Evolutionary conservation across 2,113 vertebrate genomes (phyloP), one percentile per base, ranked within the genome.

Genomic region (Osmerus mordax): DNA sequence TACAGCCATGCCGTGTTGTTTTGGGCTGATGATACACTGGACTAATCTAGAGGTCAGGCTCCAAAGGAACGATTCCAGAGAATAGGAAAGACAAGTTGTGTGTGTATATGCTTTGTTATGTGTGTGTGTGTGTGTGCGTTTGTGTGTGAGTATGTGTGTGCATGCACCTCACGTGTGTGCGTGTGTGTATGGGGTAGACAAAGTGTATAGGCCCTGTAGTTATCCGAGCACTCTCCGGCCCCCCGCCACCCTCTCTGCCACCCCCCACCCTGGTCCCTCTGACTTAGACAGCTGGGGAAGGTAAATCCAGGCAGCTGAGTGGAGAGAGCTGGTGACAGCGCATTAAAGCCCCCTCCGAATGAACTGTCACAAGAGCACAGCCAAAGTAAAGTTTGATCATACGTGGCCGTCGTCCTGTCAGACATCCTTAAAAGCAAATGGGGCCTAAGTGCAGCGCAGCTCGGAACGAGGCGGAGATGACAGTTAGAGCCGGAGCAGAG

Each of bases 341-440:
- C 90, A 91, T 91, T 92, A 93, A 84, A 90, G 88, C 88, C 83
- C 88, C 88, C 88, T 88, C 88, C 87, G 84, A 89, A 88, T 88
- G 81, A 90, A 90, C 88, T 91, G 91, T 90, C 91, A 93, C 86
- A 82, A 88, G 87, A 76, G 88, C 84, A 83, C 75, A 81, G 83
- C 74, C 83, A 88, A 87, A 89, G 90, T 84, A 88, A 87, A 89
- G 89, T 91, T 88, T 91, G 89, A 90, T 90, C 88, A 89, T 85
- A 90, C 75, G 89, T 85, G 84, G 83, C 86, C 90, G 85, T 87
- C 84, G 84, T 88, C 89, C 91, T 91, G 90, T 90, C 91, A 91
- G 89, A 91, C 91, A 91, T 89, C 88, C 89, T 91, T 91, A 92
- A 91, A 89, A 90, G 90, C 90, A 91, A 91, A 92, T 89, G 90